phyloP scores from a whole-genome alignment of 2,797 vertebrate genomes.

The Pitangus sulphuratus region DNA sequence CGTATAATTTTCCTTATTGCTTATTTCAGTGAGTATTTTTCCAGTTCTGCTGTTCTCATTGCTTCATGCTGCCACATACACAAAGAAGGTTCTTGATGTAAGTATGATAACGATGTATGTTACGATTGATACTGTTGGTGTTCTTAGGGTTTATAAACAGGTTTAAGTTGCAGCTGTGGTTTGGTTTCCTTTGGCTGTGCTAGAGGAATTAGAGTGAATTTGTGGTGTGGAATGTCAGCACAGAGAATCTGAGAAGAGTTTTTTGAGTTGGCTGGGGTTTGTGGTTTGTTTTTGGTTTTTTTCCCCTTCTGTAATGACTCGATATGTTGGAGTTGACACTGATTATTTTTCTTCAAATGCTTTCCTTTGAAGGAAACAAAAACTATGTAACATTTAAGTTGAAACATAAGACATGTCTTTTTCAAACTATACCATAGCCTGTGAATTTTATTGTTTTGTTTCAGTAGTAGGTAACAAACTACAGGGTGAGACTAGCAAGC shows the following conservation, averaged over 20 bases:
- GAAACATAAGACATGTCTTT: background rate
- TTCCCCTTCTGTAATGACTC: background rate
- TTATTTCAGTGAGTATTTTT: slow-evolving; percentile 94
- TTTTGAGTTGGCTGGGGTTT: background rate
- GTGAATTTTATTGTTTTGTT: background rate
- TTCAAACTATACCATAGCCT: background rate
- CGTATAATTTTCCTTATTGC: slow-evolving; percentile 79
- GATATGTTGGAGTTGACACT: background rate
- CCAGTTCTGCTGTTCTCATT: slow-evolving; percentile 96
- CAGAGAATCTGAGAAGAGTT: background rate
- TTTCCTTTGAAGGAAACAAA: background rate
- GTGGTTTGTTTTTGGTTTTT: background rate
- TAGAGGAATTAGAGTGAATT: background rate
- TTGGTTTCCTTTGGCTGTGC: background rate
- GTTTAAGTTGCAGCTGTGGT: background rate
- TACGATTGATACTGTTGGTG: background rate
- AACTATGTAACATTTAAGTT: background rate
- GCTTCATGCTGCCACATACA: slow-evolving; percentile 96
- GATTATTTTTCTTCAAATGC: background rate
- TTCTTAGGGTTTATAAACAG: background rate
- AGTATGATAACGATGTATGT: slow-evolving; percentile 71
- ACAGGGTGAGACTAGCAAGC: background rate
- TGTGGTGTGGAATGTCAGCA: background rate
- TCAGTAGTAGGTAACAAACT: background rate
- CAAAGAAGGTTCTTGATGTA: slow-evolving; percentile 97